A percentile compares a stretch with the other conserved stretches of the same genome.
Conservation (phyloP, 2,797 vertebrate species). For the Sebastes umbrosus region DNA sequence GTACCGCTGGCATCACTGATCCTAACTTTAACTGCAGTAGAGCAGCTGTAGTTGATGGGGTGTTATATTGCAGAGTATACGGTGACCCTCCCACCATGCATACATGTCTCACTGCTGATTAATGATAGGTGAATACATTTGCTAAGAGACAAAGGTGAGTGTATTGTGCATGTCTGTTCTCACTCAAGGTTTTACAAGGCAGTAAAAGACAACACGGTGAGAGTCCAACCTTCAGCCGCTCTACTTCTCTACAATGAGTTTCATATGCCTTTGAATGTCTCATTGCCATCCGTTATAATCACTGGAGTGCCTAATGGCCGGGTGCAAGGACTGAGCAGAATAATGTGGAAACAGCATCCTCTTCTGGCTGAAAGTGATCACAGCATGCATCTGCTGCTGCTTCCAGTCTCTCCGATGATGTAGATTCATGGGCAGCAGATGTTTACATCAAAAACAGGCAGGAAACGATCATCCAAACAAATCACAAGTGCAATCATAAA, state of each 20-base stretch:
- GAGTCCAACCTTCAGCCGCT: slow-evolving; percentile 5
- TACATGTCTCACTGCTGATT: slow-evolving; percentile 45
- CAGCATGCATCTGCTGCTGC: slow-evolving; percentile 7
- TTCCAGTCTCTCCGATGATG: neutral
- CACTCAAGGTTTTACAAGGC: slow-evolving; percentile 27
- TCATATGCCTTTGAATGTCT: slow-evolving; percentile 21
- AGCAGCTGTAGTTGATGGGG: slow-evolving; percentile 61
- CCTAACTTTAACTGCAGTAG: slow-evolving; percentile 70
- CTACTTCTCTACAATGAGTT: neutral
- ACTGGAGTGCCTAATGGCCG: neutral
- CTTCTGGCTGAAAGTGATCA: slow-evolving; percentile 53
- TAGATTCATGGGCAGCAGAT: slow-evolving; percentile 38
- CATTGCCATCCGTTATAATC: slow-evolving; percentile 18
- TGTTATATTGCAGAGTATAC: slow-evolving; percentile 59
- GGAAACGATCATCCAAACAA: slow-evolving; percentile 27
- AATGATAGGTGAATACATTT: slow-evolving; percentile 36
- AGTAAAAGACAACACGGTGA: slow-evolving; percentile 9
- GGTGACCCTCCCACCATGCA: slow-evolving; percentile 34
- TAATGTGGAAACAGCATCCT: slow-evolving; percentile 62
- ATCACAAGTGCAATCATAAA: slow-evolving; percentile 28
- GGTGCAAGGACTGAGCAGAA: neutral
- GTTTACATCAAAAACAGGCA: slow-evolving; percentile 34
- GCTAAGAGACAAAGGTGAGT: slow-evolving; percentile 24
- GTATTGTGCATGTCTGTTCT: slow-evolving; percentile 5
- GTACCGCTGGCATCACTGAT: slow-evolving; percentile 65